Evolutionary conservation across 2,113 vertebrate genomes (phyloP), one percentile per base, ranked within the genome.

Genomic region (Syngnathus floridae): DNA sequence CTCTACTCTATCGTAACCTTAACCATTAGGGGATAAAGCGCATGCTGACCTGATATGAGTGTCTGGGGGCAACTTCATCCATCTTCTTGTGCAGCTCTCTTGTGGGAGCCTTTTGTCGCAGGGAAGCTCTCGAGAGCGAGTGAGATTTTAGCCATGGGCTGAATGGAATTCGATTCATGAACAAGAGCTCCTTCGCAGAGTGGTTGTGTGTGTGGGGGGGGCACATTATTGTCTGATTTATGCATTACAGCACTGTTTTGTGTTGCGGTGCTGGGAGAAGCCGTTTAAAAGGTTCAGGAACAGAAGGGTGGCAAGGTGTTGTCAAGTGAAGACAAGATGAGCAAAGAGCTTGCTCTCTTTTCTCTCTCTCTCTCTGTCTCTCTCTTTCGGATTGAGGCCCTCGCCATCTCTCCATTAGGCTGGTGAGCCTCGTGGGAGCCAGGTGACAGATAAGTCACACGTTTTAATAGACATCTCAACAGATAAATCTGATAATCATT

Each of bases 391-490:
- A 88, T 66, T 73, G 87, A 79, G 70, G 77, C 83, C 84, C 84
- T 86, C 85, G 80, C 80, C 84, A 79, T 86, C 82, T 88, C 88
- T 90, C 88, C 90, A 90, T 91, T 91, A 90, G 90, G 79, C 78
- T 77, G 77, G 80, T 79, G 70, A 82, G 63, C 46, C 88, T 85
- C 89, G 52, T 76, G 90, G 89, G 90, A 91, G 80, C 77, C 88
- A 91, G 90, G 89, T 90, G 89, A 91, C 89, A 89, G 90, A 92
- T 90, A 91, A 90, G 88, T 85, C 87, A 86, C 88, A 87, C 86
- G 78, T 90, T 90, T 91, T 91, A 92, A 91, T 91, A 90, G 89
- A 91, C 88, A 90, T 90, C 90, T 90, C 85, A 88, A 88, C 90
- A 88, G 89, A 91, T 90, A 90, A 88, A 91, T 88, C 87, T 85